Percentiles rank a stretch among this genome's conserved stretches.
Evolutionary conservation across 2,888 invertebrate species (phyloP).

Genomic region (Poecilobothrus nobilitatus): DNA sequence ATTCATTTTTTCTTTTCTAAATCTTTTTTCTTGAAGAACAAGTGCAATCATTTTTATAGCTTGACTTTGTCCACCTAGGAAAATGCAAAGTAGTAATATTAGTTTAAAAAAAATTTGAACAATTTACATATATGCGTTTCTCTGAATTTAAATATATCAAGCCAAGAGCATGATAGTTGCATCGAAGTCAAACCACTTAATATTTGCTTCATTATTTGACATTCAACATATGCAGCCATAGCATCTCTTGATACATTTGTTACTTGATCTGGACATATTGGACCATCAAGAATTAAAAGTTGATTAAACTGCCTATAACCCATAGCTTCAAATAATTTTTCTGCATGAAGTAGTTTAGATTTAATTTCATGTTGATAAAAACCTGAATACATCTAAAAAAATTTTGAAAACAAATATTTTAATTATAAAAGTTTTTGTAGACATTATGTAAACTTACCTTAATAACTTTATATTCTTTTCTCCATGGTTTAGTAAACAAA

Average conservation of each 20-base stretch:
- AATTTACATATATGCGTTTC: slow-evolving; percentile 35
- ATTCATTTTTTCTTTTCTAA: slow-evolving; percentile 32
- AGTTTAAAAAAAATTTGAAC: not conserved
- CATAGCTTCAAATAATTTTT: slow-evolving; percentile 69
- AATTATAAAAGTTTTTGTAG: not conserved
- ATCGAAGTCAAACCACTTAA: slow-evolving; percentile 64
- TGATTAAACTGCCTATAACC: slow-evolving; percentile 60
- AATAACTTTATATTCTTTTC: slow-evolving; percentile 73
- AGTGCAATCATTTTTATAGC: slow-evolving; percentile 36
- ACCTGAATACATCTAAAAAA: slow-evolving; percentile 68
- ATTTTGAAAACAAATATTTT: slow-evolving; percentile 2
- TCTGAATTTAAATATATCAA: slow-evolving; percentile 50
- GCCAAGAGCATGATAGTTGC: slow-evolving; percentile 52
- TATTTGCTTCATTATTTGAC: slow-evolving; percentile 66
- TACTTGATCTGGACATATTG: slow-evolving; percentile 73
- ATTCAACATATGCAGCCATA: slow-evolving; percentile 78
- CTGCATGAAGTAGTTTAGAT: slow-evolving; percentile 68
- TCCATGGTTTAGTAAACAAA: slow-evolving; percentile 78
- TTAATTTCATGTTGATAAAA: slow-evolving; percentile 83
- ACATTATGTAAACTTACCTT: slow-evolving; percentile 50
- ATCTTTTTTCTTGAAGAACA: slow-evolving; percentile 33
- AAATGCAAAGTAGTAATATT: slow-evolving; percentile 9
- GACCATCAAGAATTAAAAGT: slow-evolving; percentile 56
- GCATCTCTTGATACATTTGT: slow-evolving; percentile 74
- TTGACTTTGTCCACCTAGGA: slow-evolving; percentile 33